Conservation (phyloP, 2,797 vertebrate species). For the Coranthus polyacanthus region DNA sequence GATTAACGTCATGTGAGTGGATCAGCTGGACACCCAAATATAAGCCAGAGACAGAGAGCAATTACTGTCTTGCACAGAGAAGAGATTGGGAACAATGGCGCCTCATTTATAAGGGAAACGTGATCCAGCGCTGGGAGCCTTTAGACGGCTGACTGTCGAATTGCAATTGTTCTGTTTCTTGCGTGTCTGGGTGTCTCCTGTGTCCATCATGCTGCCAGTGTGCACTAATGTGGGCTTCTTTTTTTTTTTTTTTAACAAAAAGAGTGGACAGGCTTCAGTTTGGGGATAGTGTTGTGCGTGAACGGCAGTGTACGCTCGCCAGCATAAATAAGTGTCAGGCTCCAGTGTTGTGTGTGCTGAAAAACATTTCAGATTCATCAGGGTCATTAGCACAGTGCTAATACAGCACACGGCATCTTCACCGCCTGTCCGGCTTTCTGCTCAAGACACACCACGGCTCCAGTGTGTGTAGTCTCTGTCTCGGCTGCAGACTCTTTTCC, state of each 20-base stretch:
- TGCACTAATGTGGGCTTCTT: slow-evolving; percentile 29
- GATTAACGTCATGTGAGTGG: slow-evolving; percentile 80
- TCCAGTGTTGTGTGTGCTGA: slow-evolving; percentile 68
- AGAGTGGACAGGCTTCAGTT: slow-evolving; percentile 48
- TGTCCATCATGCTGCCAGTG: slow-evolving; percentile 52
- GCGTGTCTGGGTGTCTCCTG: slow-evolving; percentile 56
- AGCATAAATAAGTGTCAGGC: slow-evolving; percentile 56
- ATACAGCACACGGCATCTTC: slow-evolving; percentile 47
- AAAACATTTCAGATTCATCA: slow-evolving; percentile 73
- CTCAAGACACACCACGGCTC: slow-evolving; percentile 37
- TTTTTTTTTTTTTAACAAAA: slow-evolving; percentile 39
- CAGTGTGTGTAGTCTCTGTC: slow-evolving; percentile 23
- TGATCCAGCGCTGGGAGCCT: slow-evolving; percentile 73
- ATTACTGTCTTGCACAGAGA: slow-evolving; percentile 73
- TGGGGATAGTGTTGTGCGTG: slow-evolving; percentile 39
- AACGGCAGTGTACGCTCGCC: slow-evolving; percentile 47
- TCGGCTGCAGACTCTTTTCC: slow-evolving; percentile 38
- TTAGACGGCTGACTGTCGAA: slow-evolving; percentile 62
- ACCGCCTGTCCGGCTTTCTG: slow-evolving; percentile 36
- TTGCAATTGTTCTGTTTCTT: slow-evolving; percentile 69
- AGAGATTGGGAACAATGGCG: slow-evolving; percentile 78
- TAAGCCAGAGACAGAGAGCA: slow-evolving; percentile 77
- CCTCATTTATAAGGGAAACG: slow-evolving; percentile 79
- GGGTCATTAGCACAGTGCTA: slow-evolving; percentile 70
- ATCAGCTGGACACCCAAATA: slow-evolving; percentile 82